Evolutionary conservation across 2,888 invertebrate species (phyloP).

Genomic region (Stenoptilia bipunctidactyla): DNA sequence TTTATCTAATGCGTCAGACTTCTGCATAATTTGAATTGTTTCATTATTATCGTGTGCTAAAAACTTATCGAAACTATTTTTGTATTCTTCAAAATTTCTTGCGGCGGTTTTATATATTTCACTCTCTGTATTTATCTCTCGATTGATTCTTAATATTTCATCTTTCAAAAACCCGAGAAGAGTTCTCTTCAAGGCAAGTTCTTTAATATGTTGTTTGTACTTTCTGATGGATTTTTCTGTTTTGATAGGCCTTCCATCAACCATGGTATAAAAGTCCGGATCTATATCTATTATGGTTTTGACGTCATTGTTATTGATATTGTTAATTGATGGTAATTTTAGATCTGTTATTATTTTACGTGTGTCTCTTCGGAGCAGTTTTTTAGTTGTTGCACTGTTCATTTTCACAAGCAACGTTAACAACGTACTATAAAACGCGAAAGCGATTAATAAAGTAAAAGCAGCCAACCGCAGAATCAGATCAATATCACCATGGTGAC

Average conservation of each 20-base stretch:
- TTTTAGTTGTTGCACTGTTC: conserved; percentile 28
- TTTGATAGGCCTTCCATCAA: conserved; percentile 72
- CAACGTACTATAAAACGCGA: not conserved
- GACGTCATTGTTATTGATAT: conserved; percentile 23
- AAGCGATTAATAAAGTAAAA: too few relatives aligned
- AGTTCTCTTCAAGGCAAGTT: conserved; percentile 46
- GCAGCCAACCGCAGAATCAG: conserved; percentile 3
- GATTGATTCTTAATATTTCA: conserved; percentile 51
- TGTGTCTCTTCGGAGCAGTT: conserved; percentile 19
- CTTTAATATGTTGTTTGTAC: conserved; percentile 67
- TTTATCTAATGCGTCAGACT: conserved; percentile 48
- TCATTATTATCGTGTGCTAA: conserved; percentile 56
- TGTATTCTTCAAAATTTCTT: conserved; percentile 51
- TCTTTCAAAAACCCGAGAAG: conserved; percentile 46
- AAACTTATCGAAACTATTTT: conserved; percentile 58
- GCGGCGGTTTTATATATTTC: conserved; percentile 41
- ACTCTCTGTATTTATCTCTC: conserved; percentile 49
- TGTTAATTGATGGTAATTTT: conserved; percentile 51
- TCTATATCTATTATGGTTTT: conserved; percentile 74
- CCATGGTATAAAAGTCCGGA: conserved; percentile 72
- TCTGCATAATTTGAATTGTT: conserved; percentile 57
- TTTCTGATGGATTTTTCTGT: conserved; percentile 64
- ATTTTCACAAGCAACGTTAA: conserved; percentile 5
- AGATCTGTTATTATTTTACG: conserved; percentile 39
- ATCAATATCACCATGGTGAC: conserved; percentile 51